These are phyloP conservation scores for Athene noctua DNA, from an alignment of 2,113 vertebrate genomes.

Conservation along the genomic window DNA sequence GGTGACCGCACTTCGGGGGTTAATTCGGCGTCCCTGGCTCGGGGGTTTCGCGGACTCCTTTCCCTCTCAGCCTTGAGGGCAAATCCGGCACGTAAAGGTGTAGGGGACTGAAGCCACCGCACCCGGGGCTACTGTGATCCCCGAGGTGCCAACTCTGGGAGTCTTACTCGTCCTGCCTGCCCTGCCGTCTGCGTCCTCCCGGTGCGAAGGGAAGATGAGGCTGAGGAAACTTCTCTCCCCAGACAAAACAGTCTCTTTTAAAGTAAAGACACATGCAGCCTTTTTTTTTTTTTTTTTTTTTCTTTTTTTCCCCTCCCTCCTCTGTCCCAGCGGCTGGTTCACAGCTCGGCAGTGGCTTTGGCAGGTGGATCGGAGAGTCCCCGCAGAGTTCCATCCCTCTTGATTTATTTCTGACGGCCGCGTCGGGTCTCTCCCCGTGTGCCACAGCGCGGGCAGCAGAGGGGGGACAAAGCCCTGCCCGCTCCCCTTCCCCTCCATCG, in stretches of 20 bases:
- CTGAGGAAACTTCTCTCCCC: background rate
- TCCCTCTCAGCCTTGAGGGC: background rate
- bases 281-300: background rate
- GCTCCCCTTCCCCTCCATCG: background rate
- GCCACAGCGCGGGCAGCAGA: background rate
- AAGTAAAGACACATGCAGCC: background rate
- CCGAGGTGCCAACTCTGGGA: background rate
- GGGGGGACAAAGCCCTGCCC: background rate
- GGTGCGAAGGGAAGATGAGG: background rate
- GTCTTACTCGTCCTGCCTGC: background rate
- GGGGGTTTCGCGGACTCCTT: background rate
- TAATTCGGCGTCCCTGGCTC: background rate
- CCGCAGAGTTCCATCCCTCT: background rate
- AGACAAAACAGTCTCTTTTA: background rate
- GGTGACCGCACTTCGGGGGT: background rate
- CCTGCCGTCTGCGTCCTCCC: background rate
- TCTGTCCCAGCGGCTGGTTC: background rate
- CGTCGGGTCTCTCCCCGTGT: background rate
- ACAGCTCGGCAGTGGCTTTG: background rate
- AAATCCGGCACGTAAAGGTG: background rate
- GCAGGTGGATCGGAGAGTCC: background rate
- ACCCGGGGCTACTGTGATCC: background rate
- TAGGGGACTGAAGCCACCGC: background rate
- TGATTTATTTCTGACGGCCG: background rate
- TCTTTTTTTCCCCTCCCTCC: fast-evolving